Evolutionary conservation across 2,888 invertebrate species (phyloP).

Genomic region (Fabriciana adippe): DNA sequence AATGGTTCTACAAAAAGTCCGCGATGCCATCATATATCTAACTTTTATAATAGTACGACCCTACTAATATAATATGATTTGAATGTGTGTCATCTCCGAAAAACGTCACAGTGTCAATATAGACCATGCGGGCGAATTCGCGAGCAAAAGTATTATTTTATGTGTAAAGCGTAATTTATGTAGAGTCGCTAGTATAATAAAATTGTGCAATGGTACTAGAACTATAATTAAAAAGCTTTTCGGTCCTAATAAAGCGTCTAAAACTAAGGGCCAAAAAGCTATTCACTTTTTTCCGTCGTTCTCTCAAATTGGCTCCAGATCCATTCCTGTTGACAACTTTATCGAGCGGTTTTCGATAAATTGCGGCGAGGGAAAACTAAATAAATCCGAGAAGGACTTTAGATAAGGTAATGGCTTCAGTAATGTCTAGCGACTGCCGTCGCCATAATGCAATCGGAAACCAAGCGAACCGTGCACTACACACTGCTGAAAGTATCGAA

Average conservation of each 20-base stretch:
- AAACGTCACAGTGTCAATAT: too few relatives aligned
- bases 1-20: too few relatives aligned
- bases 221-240: slow-evolving; percentile 22
- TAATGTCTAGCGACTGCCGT: slow-evolving; percentile 77
- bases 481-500: slow-evolving; percentile 50
- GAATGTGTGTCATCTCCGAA: too few relatives aligned
- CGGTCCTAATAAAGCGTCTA: slow-evolving; percentile 38
- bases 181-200: not conserved
- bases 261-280: slow-evolving; percentile 53
- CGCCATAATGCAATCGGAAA: slow-evolving; percentile 78
- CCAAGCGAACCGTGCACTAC: slow-evolving; percentile 62
- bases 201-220: not conserved
- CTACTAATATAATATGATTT: too few relatives aligned
- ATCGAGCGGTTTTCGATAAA: slow-evolving; percentile 82
- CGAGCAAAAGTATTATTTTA: too few relatives aligned
- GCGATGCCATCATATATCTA: too few relatives aligned
- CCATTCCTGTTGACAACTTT: slow-evolving; percentile 82
- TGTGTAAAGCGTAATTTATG: too few relatives aligned
- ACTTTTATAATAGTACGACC: too few relatives aligned
- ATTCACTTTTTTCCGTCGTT: slow-evolving; percentile 68
- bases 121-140: too few relatives aligned
- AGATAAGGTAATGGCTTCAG: slow-evolving; percentile 82
- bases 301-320: slow-evolving; percentile 79
- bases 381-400: slow-evolving; percentile 82
- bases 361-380: slow-evolving; percentile 82